These are phyloP conservation scores for Micrasema longulum DNA, from an alignment of 1,140 invertebrate species.

Conservation along the genomic window DNA sequence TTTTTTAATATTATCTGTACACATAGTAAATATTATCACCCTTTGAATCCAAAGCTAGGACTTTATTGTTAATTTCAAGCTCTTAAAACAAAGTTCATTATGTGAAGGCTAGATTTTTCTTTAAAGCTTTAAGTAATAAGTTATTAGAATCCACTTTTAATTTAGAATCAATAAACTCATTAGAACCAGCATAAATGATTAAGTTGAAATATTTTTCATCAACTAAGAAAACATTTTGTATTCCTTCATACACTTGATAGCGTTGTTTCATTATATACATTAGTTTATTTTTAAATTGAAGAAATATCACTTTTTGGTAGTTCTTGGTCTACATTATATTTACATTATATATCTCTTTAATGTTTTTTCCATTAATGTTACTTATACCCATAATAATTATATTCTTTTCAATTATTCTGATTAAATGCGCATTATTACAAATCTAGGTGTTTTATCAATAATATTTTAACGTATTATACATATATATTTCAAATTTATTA, in stretches of 20 bases:
- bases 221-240: constrained; percentile 29
- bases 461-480: no score
- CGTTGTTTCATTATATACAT: constrained; percentile 30
- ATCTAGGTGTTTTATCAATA: background rate
- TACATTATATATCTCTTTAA: constrained; percentile 27
- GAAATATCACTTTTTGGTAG: constrained; percentile 26
- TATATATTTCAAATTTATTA: no score
- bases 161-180: no score
- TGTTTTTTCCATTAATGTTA: constrained; percentile 32
- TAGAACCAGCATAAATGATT: background rate
- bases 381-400: constrained; percentile 25
- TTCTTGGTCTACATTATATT: constrained; percentile 19
- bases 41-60: no score
- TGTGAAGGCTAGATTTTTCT: no score
- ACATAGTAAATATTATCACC: no score
- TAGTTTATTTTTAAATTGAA: constrained; percentile 35
- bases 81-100: no score
- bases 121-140: no score
- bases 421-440: constrained; percentile 11
- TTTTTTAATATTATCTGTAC: no score
- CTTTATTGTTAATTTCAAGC: no score
- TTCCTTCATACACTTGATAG: constrained; percentile 24
- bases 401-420: constrained; percentile 17
- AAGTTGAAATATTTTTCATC: constrained; percentile 33
- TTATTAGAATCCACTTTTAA: no score